Conservation (phyloP, 30 jellyfish, hydroid and myxozoan genomes). For the Mastigias papua region DNA sequence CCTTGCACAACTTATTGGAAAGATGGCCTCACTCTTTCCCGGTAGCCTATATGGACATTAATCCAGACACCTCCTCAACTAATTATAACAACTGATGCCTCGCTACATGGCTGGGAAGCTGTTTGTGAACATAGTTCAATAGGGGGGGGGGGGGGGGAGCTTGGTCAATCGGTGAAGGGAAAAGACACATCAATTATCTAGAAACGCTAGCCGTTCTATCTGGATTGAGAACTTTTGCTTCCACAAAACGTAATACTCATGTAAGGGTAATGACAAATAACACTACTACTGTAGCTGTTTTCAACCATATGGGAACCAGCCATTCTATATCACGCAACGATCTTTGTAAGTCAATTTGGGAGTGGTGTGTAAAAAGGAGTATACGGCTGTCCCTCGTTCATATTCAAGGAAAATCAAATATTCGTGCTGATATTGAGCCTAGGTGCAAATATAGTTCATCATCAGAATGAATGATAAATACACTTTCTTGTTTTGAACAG, state of each 20-base stretch:
- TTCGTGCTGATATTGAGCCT: constrained; percentile 32
- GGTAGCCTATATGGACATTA: not conserved
- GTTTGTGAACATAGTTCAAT: not conserved
- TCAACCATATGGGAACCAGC: constrained; percentile 53
- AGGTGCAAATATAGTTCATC: not conserved
- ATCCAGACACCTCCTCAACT: not conserved
- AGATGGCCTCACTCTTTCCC: not conserved
- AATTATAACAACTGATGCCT: not conserved
- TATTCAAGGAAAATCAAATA: constrained; percentile 48
- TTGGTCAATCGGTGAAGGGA: constrained; percentile 6
- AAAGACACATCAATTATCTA: constrained; percentile 20
- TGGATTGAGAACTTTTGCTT: constrained; percentile 17
- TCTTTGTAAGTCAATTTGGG: constrained; percentile 34
- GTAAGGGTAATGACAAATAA: constrained; percentile 12
- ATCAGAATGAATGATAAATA: constrained; percentile 23
- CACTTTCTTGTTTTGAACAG: not conserved
- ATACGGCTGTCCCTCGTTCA: constrained; percentile 34
- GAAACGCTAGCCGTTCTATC: constrained; percentile 19
- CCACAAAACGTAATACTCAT: not conserved
- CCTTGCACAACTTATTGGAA: not conserved
- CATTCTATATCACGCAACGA: constrained; percentile 18
- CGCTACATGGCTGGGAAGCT: not conserved
- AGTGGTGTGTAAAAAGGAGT: constrained; percentile 11
- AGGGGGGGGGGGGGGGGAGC: too few relatives aligned
- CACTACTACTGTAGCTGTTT: constrained; percentile 33